A percentile compares a stretch with the other conserved stretches of the same genome.
These are phyloP conservation scores for Podabrus alpinus DNA, from an alignment of 2,888 invertebrate species.

Conservation along the genomic window DNA sequence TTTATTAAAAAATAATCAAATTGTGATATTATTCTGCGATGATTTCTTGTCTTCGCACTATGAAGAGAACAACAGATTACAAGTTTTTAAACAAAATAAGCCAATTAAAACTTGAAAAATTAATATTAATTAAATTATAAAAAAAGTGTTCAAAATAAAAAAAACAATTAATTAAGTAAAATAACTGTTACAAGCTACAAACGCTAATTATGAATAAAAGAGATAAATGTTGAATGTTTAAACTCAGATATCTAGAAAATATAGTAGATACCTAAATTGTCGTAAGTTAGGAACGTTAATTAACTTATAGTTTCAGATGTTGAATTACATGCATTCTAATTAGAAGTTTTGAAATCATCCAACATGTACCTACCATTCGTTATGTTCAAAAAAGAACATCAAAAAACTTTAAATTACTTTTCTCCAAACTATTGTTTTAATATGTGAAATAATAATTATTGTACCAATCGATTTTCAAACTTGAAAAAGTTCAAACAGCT, in stretches of 20 bases:
- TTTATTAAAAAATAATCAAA: background rate
- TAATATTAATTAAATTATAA: background rate
- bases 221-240: background rate
- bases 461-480: background rate
- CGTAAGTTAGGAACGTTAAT: background rate
- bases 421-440: background rate
- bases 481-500: background rate
- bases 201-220: background rate
- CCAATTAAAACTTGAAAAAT: background rate
- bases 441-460: background rate
- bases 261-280: background rate
- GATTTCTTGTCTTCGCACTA: background rate
- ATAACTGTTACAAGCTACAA: background rate
- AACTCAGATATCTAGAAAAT: background rate
- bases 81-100: background rate
- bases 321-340: background rate
- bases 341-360: slow-evolving; percentile 2
- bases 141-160: background rate
- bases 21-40: background rate
- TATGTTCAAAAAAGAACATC: background rate
- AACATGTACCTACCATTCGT: background rate
- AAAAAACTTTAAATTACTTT: background rate
- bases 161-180: background rate
- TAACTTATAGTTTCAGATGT: background rate
- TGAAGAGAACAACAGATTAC: background rate